phyloP scores from a whole-genome alignment of 2,888 invertebrate genomes.

The Cepaea hortensis region DNA sequence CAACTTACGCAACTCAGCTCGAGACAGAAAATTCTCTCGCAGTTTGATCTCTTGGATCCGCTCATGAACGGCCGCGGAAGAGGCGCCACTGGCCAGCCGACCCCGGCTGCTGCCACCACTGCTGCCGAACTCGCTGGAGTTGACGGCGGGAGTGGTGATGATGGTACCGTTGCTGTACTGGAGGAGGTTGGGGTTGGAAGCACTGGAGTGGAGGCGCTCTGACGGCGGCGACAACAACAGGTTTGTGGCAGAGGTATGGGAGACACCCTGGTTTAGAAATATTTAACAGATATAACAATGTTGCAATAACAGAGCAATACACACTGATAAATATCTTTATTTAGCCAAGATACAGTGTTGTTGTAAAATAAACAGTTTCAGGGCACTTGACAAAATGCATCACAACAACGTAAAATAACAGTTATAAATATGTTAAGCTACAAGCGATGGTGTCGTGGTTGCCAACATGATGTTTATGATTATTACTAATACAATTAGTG shows the following conservation, averaged over 20 bases:
- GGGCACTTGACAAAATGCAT: too few relatives aligned
- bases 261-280: not conserved
- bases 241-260: not conserved
- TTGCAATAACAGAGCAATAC: not conserved
- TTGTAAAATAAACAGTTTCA: too few relatives aligned
- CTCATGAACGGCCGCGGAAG: conserved; percentile 50
- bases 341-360: too few relatives aligned
- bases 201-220: conserved; percentile 69
- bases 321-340: too few relatives aligned
- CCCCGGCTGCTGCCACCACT: not conserved
- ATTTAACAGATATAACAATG: not conserved
- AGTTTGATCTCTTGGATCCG: conserved; percentile 76
- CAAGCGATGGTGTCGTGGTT: too few relatives aligned
- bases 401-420: too few relatives aligned
- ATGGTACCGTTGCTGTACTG: conserved; percentile 52
- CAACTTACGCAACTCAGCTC: conserved; percentile 82
- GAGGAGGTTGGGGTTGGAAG: conserved; percentile 75
- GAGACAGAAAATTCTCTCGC: conserved; percentile 83
- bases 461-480: too few relatives aligned
- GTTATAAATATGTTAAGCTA: too few relatives aligned
- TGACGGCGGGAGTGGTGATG: conserved; percentile 18
- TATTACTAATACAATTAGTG: too few relatives aligned
- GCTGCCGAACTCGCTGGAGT: conserved; percentile 34
- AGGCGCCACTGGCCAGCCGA: conserved; percentile 57
- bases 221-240: conserved; percentile 48